Evolutionary conservation across 2,113 vertebrate genomes (phyloP), one percentile per base, ranked within the genome.

Genomic region (Campylorhamphus procurvoides): DNA sequence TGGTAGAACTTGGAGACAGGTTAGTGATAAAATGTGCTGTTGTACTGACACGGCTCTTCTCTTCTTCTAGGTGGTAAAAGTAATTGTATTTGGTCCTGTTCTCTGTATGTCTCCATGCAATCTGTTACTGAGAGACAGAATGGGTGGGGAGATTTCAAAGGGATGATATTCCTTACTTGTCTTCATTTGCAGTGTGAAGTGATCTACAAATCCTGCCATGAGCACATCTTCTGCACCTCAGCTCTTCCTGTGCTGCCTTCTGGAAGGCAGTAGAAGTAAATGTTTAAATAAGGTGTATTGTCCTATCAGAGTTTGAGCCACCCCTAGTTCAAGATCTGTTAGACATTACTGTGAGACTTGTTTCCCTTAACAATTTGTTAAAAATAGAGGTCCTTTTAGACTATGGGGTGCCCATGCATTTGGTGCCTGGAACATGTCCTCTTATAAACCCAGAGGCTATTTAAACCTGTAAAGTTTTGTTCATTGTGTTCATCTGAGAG

Each of bases 391-490:
- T 37, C 8, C 29, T 89, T 84, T 90, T 55, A 63, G 35, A 24
- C 33, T 7, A 8, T 3, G 7, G 40, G 56, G 19, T 82, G 35
- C 63, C 31, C 37, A 14, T 25, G 18, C 16, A 40, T 60, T n/a
- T n/a, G 60, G 71, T 33, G 25, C 53, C 67, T 20, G 52, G 82
- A 77, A 66, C 4, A 20, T 49, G 84, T 92, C 91, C 96, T 90
- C 11, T 1, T 25, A 13, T 78, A 89, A 96, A 93, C 92, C 37
- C 40, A 3, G 42, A 22, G 74, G 42, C 75, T 64, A 68, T 96
- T 96, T 83, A 89, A 63, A 90, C 87, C 69, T 94, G 59, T 14
- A 81, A 75, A 53, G 18, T 90, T 95, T 92, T 90, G 20, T 77
- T 92, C 88, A 27, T 52, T 93, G 79, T 88, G 31, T 64, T 93